Evolutionary conservation across 1,140 invertebrate genomes (phyloP), one percentile per base, ranked within the genome.

Genomic region (Tetragnatha versicolor): DNA sequence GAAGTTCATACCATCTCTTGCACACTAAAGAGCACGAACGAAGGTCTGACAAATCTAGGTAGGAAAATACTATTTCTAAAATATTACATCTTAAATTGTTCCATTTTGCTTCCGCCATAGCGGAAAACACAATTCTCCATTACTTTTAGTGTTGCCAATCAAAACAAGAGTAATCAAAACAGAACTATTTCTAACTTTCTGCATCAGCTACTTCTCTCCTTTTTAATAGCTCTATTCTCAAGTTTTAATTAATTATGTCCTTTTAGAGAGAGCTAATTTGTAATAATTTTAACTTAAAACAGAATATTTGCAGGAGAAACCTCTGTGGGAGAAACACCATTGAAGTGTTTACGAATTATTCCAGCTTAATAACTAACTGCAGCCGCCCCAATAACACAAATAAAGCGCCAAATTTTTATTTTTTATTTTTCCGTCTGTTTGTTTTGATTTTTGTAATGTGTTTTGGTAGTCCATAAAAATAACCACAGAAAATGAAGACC

Each of bases 11-110:
- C 96, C 96, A 99, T 80, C 90, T 92, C 87, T 94, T 94, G 88
- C 97, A 99, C 55, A 98, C 96, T 69, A 97, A 87, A 51, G 94
- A 91, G 89, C 95, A 98, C 85, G 92, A 93, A 82, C 91, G 88
- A 58, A 99, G 86, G 84, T 98, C 95, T 82, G 91, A 90, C 47
- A 98, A 87, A 82, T 92, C 91, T 84, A 98, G 87, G 88, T 95
- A 97, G 20, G 95, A 95, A 88, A 98, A 98, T 85, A 99, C 92
- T 81, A 92, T 90, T 89, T 98, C 96, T 84, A 98, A 90, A 84
- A 98, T 91, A 87, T 91, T 90, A 85, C 94, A 91, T 33, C 91
- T 90, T 78, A 93, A 83, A 81, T 83, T 84, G 42, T 55, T 60
- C 82, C 82, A 82, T 31, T 69, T 79, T n/a, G 73, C 65, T 58